Evolutionary conservation across 2,888 invertebrate species (phyloP), one percentile per base, ranked within the genome.

Genomic region (Tenthredo distinguenda): DNA sequence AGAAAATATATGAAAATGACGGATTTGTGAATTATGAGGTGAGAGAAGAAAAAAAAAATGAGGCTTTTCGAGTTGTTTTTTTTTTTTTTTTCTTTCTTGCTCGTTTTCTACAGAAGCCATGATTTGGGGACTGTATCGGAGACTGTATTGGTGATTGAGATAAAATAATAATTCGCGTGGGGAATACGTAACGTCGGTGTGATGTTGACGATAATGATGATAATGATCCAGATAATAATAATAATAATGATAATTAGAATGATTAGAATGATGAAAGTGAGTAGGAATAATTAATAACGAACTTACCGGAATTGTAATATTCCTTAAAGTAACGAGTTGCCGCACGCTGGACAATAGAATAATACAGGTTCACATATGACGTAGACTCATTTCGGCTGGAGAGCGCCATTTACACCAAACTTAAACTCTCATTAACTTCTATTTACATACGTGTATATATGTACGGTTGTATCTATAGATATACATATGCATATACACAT

Each of bases 311-410:
- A 90, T 95, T 95, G 94, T 95, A 96, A 92, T 96, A 96, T 92
- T 96, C 96, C 95, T 96, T 96, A 91, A 96, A 93, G 91, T 96
- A 96, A 93, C 96, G 95, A 92, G 95, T 94, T 90, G 96, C 96
- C 88, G 96, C 95, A 90, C 96, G 95, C 94, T 96, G 96, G 94
- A 96, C 96, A 93, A 96, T 95, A 90, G 96, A 96, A 94, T 96
- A 96, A 94, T 96, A 96, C 90, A 96, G 94, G 94, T 96, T 96
- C 94, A 96, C 96, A 94, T 96, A 96, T 93, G 95, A 95, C 92
- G 96, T 95, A 89, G 95, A 94, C 93, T 93, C 93, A 90, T 93
- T 93, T 90, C 93, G 93, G 89, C 93, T 92, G 87, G 93, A 93
- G 92, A 93, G 93, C 93, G 93, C 93, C 93, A 93, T 93, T 93